phyloP scores from a whole-genome alignment of 2,797 vertebrate genomes.

The Phrynocephalus guinanensis region DNA sequence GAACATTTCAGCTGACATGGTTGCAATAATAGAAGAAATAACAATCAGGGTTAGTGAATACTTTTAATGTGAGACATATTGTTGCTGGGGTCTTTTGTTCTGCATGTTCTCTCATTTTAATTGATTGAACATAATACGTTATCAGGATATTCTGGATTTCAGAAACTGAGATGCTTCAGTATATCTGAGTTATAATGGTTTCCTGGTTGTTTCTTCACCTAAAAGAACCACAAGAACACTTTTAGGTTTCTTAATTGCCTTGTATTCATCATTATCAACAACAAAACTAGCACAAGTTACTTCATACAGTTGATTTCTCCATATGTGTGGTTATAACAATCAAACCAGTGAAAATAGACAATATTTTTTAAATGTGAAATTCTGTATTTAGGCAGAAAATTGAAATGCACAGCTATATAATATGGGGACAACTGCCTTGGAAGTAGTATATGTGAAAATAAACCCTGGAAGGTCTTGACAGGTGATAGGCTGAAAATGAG shows the following conservation, averaged over 20 bases:
- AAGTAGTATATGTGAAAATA: too few species aligned
- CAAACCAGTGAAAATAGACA: not conserved
- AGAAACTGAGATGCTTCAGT: conserved; percentile 49
- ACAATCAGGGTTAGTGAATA: conserved; percentile 45
- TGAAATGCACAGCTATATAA: too few species aligned
- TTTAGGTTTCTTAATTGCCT: conserved; percentile 5
- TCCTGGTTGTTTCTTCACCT: not conserved
- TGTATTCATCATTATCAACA: conserved; percentile 1
- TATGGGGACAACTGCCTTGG: too few species aligned
- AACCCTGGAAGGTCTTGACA: too few species aligned
- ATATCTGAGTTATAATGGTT: conserved; percentile 3
- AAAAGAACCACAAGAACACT: conserved; percentile 9
- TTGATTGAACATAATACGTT: conserved; percentile 36
- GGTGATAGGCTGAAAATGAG: too few species aligned
- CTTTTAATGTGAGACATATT: conserved; percentile 48
- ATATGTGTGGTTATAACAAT: not conserved
- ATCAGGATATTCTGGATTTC: conserved; percentile 28
- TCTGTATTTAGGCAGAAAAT: too few species aligned
- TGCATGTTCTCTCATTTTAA: conserved; percentile 36
- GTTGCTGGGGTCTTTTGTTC: conserved; percentile 35
- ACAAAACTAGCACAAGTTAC: not conserved
- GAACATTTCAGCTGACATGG: conserved; percentile 52
- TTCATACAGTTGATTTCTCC: not conserved
- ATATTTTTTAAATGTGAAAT: not conserved
- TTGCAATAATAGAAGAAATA: conserved; percentile 52